These are phyloP conservation scores for Numenius arquata DNA, from an alignment of 2,113 vertebrate genomes.

Conservation along the genomic window DNA sequence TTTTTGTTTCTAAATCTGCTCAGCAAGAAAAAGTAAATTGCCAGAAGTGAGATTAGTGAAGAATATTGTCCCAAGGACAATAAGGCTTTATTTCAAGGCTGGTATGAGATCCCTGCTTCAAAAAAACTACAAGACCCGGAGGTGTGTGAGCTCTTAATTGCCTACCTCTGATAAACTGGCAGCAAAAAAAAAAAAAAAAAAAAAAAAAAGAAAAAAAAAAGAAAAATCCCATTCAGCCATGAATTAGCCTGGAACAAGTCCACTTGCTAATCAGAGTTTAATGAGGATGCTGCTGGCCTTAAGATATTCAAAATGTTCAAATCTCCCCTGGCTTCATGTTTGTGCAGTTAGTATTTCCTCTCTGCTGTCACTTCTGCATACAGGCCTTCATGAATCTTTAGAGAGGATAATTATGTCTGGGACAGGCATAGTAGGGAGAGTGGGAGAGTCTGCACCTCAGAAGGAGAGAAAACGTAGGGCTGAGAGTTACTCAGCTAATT, in stretches of 20 bases:
- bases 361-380: conserved; percentile 46
- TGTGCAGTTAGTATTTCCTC: conserved; percentile 58
- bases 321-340: conserved; percentile 60
- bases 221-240: conserved; percentile 66
- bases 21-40: conserved; percentile 83
- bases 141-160: conserved; percentile 85
- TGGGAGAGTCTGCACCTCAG: neutral
- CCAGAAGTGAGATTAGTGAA: conserved; percentile 84
- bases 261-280: conserved; percentile 83
- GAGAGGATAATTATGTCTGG: conserved; percentile 66
- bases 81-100: conserved; percentile 75
- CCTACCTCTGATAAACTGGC: conserved; percentile 78
- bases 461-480: neutral
- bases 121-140: conserved; percentile 74
- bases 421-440: conserved; percentile 2
- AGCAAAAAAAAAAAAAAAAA: conserved; percentile 24
- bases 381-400: conserved; percentile 1
- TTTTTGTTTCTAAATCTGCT: conserved; percentile 84
- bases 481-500: conserved; percentile 43
- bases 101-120: conserved; percentile 74
- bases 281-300: conserved; percentile 74
- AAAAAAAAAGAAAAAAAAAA: conserved; percentile 30
- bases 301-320: conserved; percentile 65
- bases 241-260: conserved; percentile 78
- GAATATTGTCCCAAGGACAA: conserved; percentile 82